Evolutionary conservation across 2,797 vertebrate genomes (phyloP), one percentile per base, ranked within the genome.

Genomic region (Premnoplex brunnescens): DNA sequence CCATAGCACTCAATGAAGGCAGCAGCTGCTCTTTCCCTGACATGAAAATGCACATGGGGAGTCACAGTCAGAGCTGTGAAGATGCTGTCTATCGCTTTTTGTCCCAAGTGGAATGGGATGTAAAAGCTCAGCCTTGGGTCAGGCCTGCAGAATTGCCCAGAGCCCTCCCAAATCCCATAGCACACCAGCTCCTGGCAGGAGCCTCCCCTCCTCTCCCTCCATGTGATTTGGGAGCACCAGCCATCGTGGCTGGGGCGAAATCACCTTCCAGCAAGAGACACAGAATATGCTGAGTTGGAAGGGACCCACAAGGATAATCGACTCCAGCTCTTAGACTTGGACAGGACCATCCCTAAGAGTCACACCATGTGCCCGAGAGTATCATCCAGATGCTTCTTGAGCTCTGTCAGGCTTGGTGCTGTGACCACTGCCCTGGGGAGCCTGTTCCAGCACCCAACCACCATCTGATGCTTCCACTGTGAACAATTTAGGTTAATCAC

Each of bases 1-100:
- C 18, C n/a, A 0, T 0, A 0, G 8, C 4, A 26, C 41, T 69
- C n/a, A 3, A 0, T 0, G 27, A 7, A 20, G 67, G 72, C 63
- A 24, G 37, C 72, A 48, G 59, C 17, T 37, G 89, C 56, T 62
- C 74, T 54, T 39, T 22, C 41, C 32, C 34, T 26, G 46, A 13
- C 3, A 3, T 9, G 6, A 39, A n/a, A 30, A 21, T 4, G 14
- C 7, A 12, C 49, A 2, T 0, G 1, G 13, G 4, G n/a, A 72
- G 20, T 11, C 58, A 10, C 78, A 12, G 52, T 4, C 7, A 21
- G 46, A 76, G 72, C 76, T 72, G 17, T 21, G 58, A n/a, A 28
- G 76, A 30, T 6, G 28, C 39, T 0, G 0, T 34, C 75, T 72
- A 2, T 36, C 26, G 5, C 60, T 48, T 15, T 52, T 34, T 39